These are phyloP conservation scores for Helicorthomorpha holstii DNA, from an alignment of 1,140 invertebrate genomes.

Conservation along the genomic window DNA sequence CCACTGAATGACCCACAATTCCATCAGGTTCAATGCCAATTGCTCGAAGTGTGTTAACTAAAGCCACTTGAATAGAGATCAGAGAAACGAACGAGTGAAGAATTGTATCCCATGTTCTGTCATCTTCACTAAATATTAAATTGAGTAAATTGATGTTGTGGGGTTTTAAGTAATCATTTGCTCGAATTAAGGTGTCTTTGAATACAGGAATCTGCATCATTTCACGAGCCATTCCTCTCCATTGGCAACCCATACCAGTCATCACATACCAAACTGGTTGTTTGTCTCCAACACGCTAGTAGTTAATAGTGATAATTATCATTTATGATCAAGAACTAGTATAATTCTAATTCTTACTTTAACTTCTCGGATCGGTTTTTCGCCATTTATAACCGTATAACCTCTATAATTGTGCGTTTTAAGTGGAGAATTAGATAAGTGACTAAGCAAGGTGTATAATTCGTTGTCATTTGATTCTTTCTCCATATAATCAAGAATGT, in stretches of 20 bases:
- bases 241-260: constrained; percentile 37
- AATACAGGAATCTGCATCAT: constrained; percentile 33
- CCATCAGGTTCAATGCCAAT: constrained; percentile 33
- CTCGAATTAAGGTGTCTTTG: constrained; percentile 28
- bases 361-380: neutral
- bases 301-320: no score
- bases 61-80: constrained; percentile 36
- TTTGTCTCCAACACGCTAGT: no score
- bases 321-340: no score
- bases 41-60: constrained; percentile 30
- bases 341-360: neutral
- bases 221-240: constrained; percentile 34
- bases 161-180: constrained; percentile 24
- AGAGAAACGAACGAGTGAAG: constrained; percentile 36
- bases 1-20: constrained; percentile 36
- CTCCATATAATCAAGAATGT: constrained; percentile 36
- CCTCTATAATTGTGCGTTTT: neutral
- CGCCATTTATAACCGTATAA: neutral
- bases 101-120: constrained; percentile 38
- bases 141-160: constrained; percentile 33
- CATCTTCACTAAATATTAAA: constrained; percentile 56
- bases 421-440: neutral
- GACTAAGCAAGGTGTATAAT: neutral
- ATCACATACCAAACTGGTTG: neutral
- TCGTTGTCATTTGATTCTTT: neutral